Base-by-base conservation (phyloP, 1,140 invertebrate genomes). In the Leptonema lineaticorne region DNA sequence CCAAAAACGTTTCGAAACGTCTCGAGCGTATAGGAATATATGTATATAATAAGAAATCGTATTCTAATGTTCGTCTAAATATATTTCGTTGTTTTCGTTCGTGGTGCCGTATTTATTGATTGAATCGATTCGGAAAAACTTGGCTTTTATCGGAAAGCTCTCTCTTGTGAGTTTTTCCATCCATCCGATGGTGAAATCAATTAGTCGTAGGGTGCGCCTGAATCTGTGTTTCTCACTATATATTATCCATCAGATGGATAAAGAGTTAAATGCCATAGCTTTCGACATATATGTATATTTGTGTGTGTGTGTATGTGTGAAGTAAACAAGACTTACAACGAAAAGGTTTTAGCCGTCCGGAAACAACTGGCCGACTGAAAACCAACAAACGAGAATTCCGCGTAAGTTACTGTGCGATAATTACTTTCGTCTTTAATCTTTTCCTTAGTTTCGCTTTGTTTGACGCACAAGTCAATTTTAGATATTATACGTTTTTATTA, bases 261-360 rank as follows among this genome's bases (percentile, higher is more conserved):
- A 62, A 62, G 59, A 62, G 59, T 62, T 62, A 62, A 62, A 45
- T 45, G 33, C 59, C 59, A 62, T 45, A 7, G 29, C 59, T 24
- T 16, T 16, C 37, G n/a, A n/a, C n/a, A n/a, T n/a, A n/a, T n/a
- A n/a, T n/a, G n/a, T n/a, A n/a, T n/a, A n/a, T n/a, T n/a, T n/a
- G n/a, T n/a, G n/a, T n/a, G n/a, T n/a, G n/a, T n/a, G n/a, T n/a
- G n/a, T 20, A 62, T 62, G 59, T 62, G 33, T n/a, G 59, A n/a
- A 14, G 59, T 62, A 62, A 62, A 62, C 59, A 62, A 33, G 59
- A 16, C 20, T 20, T 62, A 62, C 59, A 62, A 11, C 59, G 59
- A 62, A 62, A 62, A 45, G 59, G 59, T 62, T 62, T 62, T 62
- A 62, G 59, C 37, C 59, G 57, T 26, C 46, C 46, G n/a, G n/a